Base-by-base conservation (phyloP, 2,888 invertebrate genomes). In the Chorisops tibialis region DNA sequence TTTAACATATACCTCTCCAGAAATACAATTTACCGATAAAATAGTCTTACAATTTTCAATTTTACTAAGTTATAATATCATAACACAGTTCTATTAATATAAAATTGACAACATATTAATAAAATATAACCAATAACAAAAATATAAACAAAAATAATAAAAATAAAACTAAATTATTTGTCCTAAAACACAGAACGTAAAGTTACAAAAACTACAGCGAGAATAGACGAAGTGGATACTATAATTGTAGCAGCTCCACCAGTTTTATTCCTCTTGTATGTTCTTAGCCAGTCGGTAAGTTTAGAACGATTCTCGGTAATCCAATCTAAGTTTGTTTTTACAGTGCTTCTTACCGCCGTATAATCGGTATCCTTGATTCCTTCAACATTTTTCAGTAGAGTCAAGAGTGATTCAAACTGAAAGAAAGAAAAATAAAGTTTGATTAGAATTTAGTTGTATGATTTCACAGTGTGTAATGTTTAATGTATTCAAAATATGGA, bases 281-380 rank as follows among this genome's bases (percentile, higher is more conserved):
- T 41, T 19, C 21, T 54, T 1, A 54, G 41, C 52, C 52, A 54
- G 1, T 41, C 4, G 22, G 39, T 54, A n/a, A 54, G n/a, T n/a
- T 54, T 39, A 1, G 14, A 9, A 1, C 52, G 41, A 16, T 39
- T 39, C 22, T 38, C 16, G 3, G 16, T n/a, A 6, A 21, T 41
- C 52, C 52, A 54, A 14, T 41, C 52, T 9, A 54, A 41, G 12
- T 54, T 54, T 7, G 41, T 19, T 41, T 54, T 39, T 4, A 41
- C 52, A 3, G 41, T 54, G 5, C 21, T 24, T 12, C 52, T 18
- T 12, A 41, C 21, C 1, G 1, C 22, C 11, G 39, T 39, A 6
- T 21, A 47, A n/a, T 21, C 37, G 38, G 21, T 3, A 7, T n/a
- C 39, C 22, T 39, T 18, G n/a, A 54, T 11, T 39, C 21, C 14